These are phyloP conservation scores for Apis laboriosa DNA, from an alignment of 1,140 invertebrate genomes.

Conservation along the genomic window DNA sequence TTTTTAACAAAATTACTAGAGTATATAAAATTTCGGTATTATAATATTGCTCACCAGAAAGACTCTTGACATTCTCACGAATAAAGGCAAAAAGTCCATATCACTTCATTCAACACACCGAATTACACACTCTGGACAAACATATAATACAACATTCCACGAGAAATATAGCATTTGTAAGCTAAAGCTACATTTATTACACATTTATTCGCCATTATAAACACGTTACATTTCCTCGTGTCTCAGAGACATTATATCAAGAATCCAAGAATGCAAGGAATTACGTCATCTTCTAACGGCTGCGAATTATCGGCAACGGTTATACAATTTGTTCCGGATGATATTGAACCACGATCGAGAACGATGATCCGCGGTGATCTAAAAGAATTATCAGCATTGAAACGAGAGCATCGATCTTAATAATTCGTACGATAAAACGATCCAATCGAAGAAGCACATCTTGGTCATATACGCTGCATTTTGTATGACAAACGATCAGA, in stretches of 20 bases:
- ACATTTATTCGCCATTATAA: too few relatives aligned
- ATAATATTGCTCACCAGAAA: background rate
- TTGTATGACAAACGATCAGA: background rate
- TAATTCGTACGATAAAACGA: slow-evolving; percentile 2
- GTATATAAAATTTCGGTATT: too few relatives aligned
- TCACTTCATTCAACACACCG: background rate
- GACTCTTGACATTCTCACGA: background rate
- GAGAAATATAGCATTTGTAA: background rate
- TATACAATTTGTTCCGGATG: background rate
- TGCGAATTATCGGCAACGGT: background rate
- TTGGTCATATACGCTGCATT: background rate
- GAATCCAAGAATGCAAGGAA: slow-evolving; percentile 12
- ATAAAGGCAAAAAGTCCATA: background rate
- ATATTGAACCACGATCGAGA: background rate
- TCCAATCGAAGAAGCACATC: background rate
- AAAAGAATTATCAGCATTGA: background rate
- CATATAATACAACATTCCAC: background rate
- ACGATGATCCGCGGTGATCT: background rate
- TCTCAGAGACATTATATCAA: background rate
- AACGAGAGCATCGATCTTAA: slow-evolving; percentile 15
- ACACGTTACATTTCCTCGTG: background rate
- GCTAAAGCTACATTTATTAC: background rate
- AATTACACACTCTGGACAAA: background rate
- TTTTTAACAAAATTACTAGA: too few relatives aligned
- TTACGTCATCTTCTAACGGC: slow-evolving; percentile 14